Percentiles rank a stretch among this genome's conserved stretches.
phyloP scores from a whole-genome alignment of 1,140 invertebrate species.

The Drosophila mojavensis region DNA sequence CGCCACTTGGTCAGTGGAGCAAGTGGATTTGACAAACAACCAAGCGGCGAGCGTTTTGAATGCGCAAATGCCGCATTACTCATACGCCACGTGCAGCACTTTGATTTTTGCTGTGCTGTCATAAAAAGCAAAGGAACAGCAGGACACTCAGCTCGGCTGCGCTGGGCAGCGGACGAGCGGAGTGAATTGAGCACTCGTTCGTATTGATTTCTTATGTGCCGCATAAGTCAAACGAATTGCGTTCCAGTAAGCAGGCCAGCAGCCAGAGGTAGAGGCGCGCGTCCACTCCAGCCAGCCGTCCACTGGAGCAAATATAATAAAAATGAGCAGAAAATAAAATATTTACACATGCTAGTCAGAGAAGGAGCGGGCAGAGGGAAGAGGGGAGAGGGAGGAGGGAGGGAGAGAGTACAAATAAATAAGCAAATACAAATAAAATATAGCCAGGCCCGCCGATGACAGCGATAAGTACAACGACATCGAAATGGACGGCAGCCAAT shows the following conservation, averaged over 20 bases:
- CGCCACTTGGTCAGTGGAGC: conserved; percentile 1
- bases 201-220: conserved; percentile 58
- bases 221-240: conserved; percentile 59
- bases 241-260: conserved; percentile 30
- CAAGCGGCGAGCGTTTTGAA: conserved; percentile 39
- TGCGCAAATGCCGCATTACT: conserved; percentile 48
- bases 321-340: conserved; percentile 81
- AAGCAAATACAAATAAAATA: conserved; percentile 81
- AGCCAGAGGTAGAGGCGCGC: conserved; percentile 4
- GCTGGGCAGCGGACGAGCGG: background rate
- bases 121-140: conserved; percentile 62
- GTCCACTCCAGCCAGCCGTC: background rate
- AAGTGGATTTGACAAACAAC: conserved; percentile 2
- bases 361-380: background rate
- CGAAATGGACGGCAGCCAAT: conserved; percentile 67
- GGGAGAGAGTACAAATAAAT: conserved; percentile 44
- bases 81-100: conserved; percentile 61
- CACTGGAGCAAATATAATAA: conserved; percentile 71
- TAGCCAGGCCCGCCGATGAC: conserved; percentile 40
- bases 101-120: conserved; percentile 56
- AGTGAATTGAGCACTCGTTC: conserved; percentile 35
- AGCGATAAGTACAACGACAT: conserved; percentile 41
- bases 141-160: background rate
- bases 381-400: background rate
- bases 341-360: conserved; percentile 71